phyloP scores from a whole-genome alignment of 2,113 vertebrate genomes.

The Gymnarchus niloticus region DNA sequence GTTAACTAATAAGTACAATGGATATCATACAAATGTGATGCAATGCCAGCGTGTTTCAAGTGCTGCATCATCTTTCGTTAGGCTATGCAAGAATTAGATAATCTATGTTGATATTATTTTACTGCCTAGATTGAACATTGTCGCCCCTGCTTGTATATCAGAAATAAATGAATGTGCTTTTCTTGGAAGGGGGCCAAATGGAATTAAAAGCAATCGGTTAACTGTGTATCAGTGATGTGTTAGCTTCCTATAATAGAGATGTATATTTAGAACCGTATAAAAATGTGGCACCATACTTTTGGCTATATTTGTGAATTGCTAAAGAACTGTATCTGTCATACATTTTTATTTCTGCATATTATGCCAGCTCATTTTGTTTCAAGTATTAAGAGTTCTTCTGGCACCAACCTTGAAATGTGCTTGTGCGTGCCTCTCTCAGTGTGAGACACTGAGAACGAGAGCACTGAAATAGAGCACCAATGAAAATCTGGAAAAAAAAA shows the following conservation, averaged over 20 bases:
- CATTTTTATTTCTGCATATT: neutral
- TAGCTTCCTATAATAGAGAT: neutral
- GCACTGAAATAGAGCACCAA: neutral
- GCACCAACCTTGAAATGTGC: neutral
- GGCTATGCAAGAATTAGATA: neutral
- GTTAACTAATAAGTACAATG: neutral
- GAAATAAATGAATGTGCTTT: neutral
- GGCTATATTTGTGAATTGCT: neutral
- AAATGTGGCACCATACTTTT: neutral
- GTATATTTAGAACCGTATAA: neutral
- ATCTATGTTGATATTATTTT: neutral
- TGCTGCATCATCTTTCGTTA: neutral
- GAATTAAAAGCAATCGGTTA: neutral
- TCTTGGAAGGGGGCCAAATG: neutral
- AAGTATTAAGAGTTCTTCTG: neutral
- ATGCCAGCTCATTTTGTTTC: neutral
- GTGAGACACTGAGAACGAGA: neutral
- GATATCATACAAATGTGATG: neutral
- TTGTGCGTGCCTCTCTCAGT: neutral
- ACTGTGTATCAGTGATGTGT: neutral
- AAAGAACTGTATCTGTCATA: neutral
- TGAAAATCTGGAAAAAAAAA: constrained; percentile 11
- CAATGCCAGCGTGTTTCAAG: neutral
- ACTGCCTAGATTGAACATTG: neutral
- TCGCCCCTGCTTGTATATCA: neutral